A percentile compares a stretch with the other conserved stretches of the same genome.
phyloP scores from a whole-genome alignment of 2,113 vertebrate genomes.

The Sylvilagus bachmani region DNA sequence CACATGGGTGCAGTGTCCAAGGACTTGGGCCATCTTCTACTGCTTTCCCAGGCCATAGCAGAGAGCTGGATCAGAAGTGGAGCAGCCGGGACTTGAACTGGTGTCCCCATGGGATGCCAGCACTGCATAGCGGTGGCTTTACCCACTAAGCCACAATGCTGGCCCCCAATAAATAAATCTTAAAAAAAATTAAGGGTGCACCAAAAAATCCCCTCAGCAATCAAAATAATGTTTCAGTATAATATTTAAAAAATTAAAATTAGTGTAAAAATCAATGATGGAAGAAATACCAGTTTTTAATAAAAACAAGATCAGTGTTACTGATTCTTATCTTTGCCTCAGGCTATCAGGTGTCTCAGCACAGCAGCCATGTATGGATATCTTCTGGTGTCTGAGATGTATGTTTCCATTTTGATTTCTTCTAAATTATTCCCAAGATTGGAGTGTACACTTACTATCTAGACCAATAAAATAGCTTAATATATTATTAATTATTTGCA shows the following conservation, averaged over 20 bases:
- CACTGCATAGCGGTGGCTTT: too few relatives aligned
- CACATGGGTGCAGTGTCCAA: too few relatives aligned
- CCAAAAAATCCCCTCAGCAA: not conserved
- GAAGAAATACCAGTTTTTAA: not conserved
- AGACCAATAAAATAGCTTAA: not conserved
- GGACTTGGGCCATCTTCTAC: too few relatives aligned
- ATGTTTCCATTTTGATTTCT: not conserved
- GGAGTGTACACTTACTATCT: not conserved
- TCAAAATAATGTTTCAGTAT: not conserved
- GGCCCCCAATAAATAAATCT: too few relatives aligned
- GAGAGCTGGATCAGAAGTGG: too few relatives aligned
- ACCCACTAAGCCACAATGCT: too few relatives aligned
- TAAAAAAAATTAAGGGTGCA: too few relatives aligned
- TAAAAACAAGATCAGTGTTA: not conserved
- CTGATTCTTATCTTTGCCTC: not conserved
- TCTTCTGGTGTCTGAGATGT: not conserved
- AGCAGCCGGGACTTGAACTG: too few relatives aligned
- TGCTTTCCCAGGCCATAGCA: too few relatives aligned
- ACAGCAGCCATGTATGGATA: too few relatives aligned
- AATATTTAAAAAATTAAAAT: not conserved
- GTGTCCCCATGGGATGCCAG: too few relatives aligned
- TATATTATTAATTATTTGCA: not conserved
- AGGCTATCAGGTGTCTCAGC: not conserved
- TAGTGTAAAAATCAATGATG: not conserved
- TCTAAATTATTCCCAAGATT: constrained; percentile 23